Conservation (phyloP, 1,140 invertebrate species). For the Drosophila rufa region DNA sequence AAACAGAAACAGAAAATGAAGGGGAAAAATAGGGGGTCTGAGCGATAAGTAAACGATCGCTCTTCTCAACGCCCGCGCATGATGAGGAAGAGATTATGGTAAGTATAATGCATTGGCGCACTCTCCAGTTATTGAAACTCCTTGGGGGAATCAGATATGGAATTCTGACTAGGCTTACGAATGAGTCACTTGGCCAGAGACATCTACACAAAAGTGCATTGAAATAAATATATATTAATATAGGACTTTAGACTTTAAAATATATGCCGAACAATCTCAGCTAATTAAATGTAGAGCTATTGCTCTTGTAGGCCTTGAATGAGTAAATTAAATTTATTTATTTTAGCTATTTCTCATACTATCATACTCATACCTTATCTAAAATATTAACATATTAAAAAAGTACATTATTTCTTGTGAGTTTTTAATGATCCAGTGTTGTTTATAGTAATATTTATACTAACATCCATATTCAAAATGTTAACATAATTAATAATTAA, state of each 20-base stretch:
- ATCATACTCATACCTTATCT: too few relatives aligned
- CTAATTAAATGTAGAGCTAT: too few relatives aligned
- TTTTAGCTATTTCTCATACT: too few relatives aligned
- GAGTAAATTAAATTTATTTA: too few relatives aligned
- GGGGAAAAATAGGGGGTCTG: slow-evolving; percentile 4
- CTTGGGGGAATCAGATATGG: background rate
- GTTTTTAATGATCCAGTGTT: too few relatives aligned
- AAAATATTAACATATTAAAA: too few relatives aligned
- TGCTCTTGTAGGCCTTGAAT: too few relatives aligned
- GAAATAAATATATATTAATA: too few relatives aligned
- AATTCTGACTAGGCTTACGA: background rate
- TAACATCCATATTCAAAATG: too few relatives aligned
- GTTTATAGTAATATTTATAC: too few relatives aligned
- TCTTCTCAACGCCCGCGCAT: slow-evolving; percentile 35
- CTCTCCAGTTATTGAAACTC: background rate
- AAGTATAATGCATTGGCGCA: slow-evolving; percentile 17
- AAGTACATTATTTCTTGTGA: too few relatives aligned
- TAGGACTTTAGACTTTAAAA: background rate
- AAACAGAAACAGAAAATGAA: background rate
- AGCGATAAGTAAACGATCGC: slow-evolving; percentile 45
- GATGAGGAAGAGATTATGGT: slow-evolving; percentile 13
- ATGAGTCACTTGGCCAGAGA: background rate
- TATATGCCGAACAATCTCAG: background rate
- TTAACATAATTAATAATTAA: too few relatives aligned
- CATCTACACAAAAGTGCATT: background rate